Evolutionary conservation across 2,888 invertebrate species (phyloP).

Genomic region (Ametastegia equiseti): DNA sequence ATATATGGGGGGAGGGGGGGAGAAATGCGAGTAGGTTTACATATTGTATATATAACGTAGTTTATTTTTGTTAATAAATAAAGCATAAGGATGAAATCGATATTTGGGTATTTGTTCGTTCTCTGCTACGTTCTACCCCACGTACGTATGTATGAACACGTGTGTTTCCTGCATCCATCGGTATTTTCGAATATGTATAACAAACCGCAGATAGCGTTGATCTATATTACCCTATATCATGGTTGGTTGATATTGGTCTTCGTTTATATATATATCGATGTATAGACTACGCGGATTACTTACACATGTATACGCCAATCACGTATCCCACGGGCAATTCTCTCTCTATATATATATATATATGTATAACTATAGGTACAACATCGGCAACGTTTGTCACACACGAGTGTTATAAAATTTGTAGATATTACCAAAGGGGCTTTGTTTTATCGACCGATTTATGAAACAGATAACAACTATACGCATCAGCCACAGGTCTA

Average conservation of each 20-base stretch:
- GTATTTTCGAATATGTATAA: background rate
- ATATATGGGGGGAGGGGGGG: background rate
- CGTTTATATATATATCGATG: background rate
- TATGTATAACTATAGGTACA: too few species aligned
- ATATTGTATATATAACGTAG: too few species aligned
- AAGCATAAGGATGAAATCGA: background rate
- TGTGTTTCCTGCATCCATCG: background rate
- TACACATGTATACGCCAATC: slow-evolving; percentile 31
- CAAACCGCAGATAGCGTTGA: background rate
- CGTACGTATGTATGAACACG: background rate
- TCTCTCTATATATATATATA: background rate
- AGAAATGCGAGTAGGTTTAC: too few species aligned
- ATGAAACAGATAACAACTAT: slow-evolving; percentile 37
- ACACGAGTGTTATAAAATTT: slow-evolving; percentile 40
- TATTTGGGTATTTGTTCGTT: background rate
- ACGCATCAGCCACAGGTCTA: background rate
- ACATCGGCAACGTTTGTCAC: slow-evolving; percentile 33
- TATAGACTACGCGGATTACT: slow-evolving; percentile 30
- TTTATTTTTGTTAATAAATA: slow-evolving; percentile 3
- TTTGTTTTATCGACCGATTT: slow-evolving; percentile 43
- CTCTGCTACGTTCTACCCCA: too few species aligned
- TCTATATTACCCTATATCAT: slow-evolving; percentile 11
- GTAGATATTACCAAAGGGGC: slow-evolving; percentile 40
- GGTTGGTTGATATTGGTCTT: background rate
- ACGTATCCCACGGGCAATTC: slow-evolving; percentile 21